Percentiles rank a stretch among this genome's conserved stretches.
Evolutionary conservation across 2,888 invertebrate genomes (phyloP).

Genomic region (Cerceris ruficornis): DNA sequence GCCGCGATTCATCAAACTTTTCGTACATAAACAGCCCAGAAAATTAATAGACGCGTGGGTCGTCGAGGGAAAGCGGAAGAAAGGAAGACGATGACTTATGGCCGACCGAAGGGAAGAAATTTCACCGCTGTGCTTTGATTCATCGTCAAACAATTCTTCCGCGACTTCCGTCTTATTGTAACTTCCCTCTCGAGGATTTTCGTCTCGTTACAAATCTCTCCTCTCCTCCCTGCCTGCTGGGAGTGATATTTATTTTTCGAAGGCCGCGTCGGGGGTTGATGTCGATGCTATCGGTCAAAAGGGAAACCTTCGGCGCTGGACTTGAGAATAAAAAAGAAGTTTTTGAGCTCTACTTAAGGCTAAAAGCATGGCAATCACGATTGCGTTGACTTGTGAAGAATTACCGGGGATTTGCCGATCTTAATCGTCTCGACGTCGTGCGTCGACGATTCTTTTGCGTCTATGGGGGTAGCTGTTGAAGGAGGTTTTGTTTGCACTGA

Average conservation of each 20-base stretch:
- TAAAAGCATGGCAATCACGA: background rate
- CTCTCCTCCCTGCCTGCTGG: background rate
- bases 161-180: conserved; percentile 19
- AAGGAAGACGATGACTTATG: conserved; percentile 23
- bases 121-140: conserved; percentile 36
- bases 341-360: background rate
- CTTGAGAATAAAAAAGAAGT: background rate
- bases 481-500: too few relatives aligned
- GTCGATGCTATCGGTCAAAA: background rate
- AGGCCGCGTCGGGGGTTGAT: background rate
- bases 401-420: background rate
- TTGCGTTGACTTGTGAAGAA: background rate
- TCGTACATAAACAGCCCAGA: conserved; percentile 7
- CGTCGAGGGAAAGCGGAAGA: background rate
- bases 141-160: conserved; percentile 33
- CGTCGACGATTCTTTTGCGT: too few relatives aligned
- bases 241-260: conserved; percentile 20
- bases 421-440: background rate
- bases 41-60: conserved; percentile 29
- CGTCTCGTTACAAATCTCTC: conserved; percentile 22
- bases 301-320: background rate
- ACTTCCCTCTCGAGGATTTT: conserved; percentile 2
- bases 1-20: conserved; percentile 35
- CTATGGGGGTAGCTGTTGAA: too few relatives aligned
- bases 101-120: conserved; percentile 33